Evolutionary conservation across 2,888 invertebrate species (phyloP).

Genomic region (Tetranychus truncatus): DNA sequence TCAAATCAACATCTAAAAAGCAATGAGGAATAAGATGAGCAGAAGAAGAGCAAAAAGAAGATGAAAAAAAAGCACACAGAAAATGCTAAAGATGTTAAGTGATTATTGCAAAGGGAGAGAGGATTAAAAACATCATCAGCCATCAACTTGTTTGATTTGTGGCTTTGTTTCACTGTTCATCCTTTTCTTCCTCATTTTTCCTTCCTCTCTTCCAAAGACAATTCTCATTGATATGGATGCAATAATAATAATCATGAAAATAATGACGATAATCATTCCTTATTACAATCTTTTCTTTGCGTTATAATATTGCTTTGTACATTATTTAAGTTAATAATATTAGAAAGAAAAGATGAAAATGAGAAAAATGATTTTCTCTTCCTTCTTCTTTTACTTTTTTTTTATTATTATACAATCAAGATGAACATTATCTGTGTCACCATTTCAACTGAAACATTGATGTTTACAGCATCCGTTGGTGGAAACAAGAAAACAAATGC

Average conservation of each 20-base stretch:
- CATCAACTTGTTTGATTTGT: conserved; percentile 1
- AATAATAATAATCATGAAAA: neutral
- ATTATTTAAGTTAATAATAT: neutral
- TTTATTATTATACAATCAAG: too few species aligned
- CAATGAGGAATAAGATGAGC: neutral
- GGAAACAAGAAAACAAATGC: too few species aligned
- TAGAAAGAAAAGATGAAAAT: too few species aligned
- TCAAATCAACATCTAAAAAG: neutral
- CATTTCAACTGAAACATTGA: too few species aligned
- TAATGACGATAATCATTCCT: neutral
- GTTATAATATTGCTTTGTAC: neutral
- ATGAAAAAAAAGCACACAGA: neutral
- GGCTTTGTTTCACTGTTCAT: neutral
- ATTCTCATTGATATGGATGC: neutral
- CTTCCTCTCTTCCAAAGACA: neutral
- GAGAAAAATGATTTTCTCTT: too few species aligned
- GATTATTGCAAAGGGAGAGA: neutral
- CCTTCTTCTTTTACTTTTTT: too few species aligned
- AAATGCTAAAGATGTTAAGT: neutral
- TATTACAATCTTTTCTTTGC: neutral
- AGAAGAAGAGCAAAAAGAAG: neutral
- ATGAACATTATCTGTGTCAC: too few species aligned
- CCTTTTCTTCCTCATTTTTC: neutral
- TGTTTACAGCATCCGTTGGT: too few species aligned
- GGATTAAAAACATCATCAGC: neutral